These are phyloP conservation scores for Willisornis vidua DNA, from an alignment of 2,113 vertebrate species.

Conservation along the genomic window DNA sequence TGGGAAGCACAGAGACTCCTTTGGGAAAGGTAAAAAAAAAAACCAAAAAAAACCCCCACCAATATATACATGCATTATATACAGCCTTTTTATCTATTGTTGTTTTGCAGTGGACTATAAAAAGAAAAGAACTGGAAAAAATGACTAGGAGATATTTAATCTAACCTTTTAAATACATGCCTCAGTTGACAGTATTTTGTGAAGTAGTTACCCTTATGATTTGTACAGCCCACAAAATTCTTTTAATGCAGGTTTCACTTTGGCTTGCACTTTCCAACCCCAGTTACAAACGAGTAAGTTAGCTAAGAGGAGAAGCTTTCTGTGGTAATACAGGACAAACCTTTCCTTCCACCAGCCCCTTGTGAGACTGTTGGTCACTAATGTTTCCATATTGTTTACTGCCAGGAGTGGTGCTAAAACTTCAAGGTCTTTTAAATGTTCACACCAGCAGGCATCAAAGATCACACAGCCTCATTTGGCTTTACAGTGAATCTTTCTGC, in stretches of 20 bases:
- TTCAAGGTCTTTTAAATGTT: background rate
- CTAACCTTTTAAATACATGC: slow-evolving; percentile 69
- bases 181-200: slow-evolving; percentile 60
- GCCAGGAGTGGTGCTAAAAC: background rate
- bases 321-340: background rate
- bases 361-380: background rate
- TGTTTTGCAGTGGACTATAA: slow-evolving; percentile 75
- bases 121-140: slow-evolving; percentile 67
- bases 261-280: background rate
- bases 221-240: slow-evolving; percentile 58
- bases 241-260: slow-evolving; percentile 35
- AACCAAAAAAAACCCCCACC: background rate
- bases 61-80: slow-evolving; percentile 70
- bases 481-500: background rate
- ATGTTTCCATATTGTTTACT: background rate
- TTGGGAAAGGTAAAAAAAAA: slow-evolving; percentile 78
- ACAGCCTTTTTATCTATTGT: slow-evolving; percentile 67
- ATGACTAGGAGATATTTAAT: slow-evolving; percentile 59
- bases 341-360: background rate
- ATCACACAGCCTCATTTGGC: accelerated
- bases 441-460: background rate
- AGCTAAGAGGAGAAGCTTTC: background rate
- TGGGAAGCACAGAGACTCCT: slow-evolving; percentile 84
- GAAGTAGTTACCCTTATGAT: slow-evolving; percentile 42
- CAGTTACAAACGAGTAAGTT: slow-evolving; percentile 25